phyloP scores from a whole-genome alignment of 2,888 invertebrate genomes.

The Sarcophaga caerulescens region DNA sequence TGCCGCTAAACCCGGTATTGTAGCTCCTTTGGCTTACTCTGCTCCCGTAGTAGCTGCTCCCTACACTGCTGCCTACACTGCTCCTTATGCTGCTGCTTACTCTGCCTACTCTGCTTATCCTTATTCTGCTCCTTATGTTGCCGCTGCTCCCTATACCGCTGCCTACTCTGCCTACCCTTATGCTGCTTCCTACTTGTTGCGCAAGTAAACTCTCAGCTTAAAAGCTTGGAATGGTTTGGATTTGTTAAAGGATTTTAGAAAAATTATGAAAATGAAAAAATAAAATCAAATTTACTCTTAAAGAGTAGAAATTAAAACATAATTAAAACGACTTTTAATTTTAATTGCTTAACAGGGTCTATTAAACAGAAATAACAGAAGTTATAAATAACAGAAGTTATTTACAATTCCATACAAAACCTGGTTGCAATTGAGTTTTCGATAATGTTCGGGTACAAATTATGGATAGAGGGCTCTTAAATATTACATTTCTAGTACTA shows the following conservation, averaged over 20 bases:
- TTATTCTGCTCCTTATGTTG: slow-evolving; percentile 63
- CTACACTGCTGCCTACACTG: slow-evolving; percentile 61
- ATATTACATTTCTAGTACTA: too few species aligned
- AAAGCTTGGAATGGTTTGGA: neutral
- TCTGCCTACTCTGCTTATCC: slow-evolving; percentile 63
- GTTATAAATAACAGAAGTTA: too few species aligned
- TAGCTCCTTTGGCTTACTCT: slow-evolving; percentile 70
- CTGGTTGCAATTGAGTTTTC: too few species aligned
- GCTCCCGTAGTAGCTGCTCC: slow-evolving; percentile 69
- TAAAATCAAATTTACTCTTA: slow-evolving; percentile 10
- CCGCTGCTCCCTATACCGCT: slow-evolving; percentile 61
- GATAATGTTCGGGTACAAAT: too few species aligned
- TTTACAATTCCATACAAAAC: too few species aligned
- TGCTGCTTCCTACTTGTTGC: slow-evolving; percentile 14
- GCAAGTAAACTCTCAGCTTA: neutral
- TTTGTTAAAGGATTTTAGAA: slow-evolving; percentile 5
- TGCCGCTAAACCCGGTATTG: slow-evolving; percentile 71
- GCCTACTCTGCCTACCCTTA: slow-evolving; percentile 66
- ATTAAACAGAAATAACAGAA: too few species aligned
- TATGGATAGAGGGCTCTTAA: too few species aligned
- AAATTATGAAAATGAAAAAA: neutral
- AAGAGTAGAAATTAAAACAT: neutral
- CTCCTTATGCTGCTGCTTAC: slow-evolving; percentile 71
- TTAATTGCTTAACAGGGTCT: too few species aligned
- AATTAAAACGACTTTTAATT: neutral